Evolutionary conservation across 2,888 invertebrate species (phyloP).

Genomic region (Tinea semifulvella): DNA sequence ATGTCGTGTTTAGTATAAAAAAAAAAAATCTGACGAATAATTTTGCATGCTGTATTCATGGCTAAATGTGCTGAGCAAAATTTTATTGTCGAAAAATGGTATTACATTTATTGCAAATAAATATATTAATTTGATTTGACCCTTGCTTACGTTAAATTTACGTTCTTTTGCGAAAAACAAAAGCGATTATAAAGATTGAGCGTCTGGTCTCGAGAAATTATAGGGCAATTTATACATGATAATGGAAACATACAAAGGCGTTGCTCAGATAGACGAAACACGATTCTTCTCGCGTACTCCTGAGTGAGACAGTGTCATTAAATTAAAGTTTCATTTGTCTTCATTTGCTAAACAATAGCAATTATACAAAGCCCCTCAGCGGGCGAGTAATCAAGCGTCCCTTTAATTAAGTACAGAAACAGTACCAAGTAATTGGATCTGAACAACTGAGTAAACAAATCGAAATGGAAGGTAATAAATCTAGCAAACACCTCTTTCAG

Average conservation of each 20-base stretch:
- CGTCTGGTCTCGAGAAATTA: slow-evolving; percentile 5
- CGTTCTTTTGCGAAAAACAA: too few relatives aligned
- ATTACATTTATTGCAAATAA: too few relatives aligned
- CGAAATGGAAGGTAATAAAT: slow-evolving; percentile 65
- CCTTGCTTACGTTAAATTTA: too few relatives aligned
- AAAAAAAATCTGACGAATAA: too few relatives aligned
- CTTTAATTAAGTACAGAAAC: slow-evolving; percentile 68
- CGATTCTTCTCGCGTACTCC: slow-evolving; percentile 47
- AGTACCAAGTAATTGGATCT: slow-evolving; percentile 68
- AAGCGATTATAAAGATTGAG: too few relatives aligned
- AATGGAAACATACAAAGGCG: slow-evolving; percentile 10
- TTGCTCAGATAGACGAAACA: slow-evolving; percentile 20
- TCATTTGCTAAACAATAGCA: slow-evolving; percentile 68
- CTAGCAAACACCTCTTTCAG: slow-evolving; percentile 61
- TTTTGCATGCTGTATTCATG: too few relatives aligned
- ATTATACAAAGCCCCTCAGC: slow-evolving; percentile 66
- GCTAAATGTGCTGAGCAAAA: too few relatives aligned
- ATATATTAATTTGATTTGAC: too few relatives aligned
- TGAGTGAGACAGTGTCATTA: slow-evolving; percentile 64
- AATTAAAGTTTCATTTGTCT: slow-evolving; percentile 68
- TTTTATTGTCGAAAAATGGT: too few relatives aligned
- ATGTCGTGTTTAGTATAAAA: too few relatives aligned
- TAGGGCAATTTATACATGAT: slow-evolving; percentile 3
- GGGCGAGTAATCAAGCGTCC: slow-evolving; percentile 67
- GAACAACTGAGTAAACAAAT: slow-evolving; percentile 67